These are phyloP conservation scores for Proteles cristata DNA, from an alignment of 2,113 vertebrate species.

Conservation along the genomic window DNA sequence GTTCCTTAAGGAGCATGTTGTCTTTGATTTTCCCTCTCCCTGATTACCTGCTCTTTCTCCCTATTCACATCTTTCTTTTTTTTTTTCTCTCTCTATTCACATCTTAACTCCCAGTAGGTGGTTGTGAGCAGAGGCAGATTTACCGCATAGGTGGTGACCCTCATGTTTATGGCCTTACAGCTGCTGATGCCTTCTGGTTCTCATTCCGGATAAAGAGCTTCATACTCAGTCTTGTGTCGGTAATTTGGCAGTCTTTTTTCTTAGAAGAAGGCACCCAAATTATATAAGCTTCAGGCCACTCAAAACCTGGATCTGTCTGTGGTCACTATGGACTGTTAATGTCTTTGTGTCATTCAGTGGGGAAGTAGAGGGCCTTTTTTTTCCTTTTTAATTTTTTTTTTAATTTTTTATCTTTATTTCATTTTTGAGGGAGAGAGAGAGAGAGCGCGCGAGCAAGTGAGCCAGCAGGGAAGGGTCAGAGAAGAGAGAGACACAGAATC, in stretches of 20 bases:
- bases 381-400: too few species aligned
- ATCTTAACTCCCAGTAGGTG: conserved; percentile 37
- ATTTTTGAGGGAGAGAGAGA: too few species aligned
- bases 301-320: conserved; percentile 9
- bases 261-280: conserved; percentile 9
- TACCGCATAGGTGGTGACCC: neutral
- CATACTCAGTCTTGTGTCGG: conserved; percentile 11
- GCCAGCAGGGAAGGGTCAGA: too few species aligned
- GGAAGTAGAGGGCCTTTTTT: neutral
- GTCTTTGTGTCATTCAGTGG: neutral
- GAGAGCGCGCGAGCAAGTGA: too few species aligned
- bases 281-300: neutral
- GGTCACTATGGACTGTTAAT: conserved; percentile 29
- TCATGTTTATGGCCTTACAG: conserved; percentile 6
- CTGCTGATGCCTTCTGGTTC: neutral
- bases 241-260: conserved; percentile 31
- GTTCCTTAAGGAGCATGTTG: conserved; percentile 27
- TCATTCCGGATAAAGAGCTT: conserved; percentile 46
- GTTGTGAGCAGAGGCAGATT: conserved; percentile 33
- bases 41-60: neutral
- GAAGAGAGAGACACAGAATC: too few species aligned
- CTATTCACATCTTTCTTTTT: conserved; percentile 3
- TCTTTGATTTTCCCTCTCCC: conserved; percentile 22
- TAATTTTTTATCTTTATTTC: too few species aligned
- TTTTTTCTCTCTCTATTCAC: neutral